A percentile compares a stretch with the other conserved stretches of the same genome.
phyloP scores from a whole-genome alignment of 2,113 vertebrate genomes.

The Natator depressus region DNA sequence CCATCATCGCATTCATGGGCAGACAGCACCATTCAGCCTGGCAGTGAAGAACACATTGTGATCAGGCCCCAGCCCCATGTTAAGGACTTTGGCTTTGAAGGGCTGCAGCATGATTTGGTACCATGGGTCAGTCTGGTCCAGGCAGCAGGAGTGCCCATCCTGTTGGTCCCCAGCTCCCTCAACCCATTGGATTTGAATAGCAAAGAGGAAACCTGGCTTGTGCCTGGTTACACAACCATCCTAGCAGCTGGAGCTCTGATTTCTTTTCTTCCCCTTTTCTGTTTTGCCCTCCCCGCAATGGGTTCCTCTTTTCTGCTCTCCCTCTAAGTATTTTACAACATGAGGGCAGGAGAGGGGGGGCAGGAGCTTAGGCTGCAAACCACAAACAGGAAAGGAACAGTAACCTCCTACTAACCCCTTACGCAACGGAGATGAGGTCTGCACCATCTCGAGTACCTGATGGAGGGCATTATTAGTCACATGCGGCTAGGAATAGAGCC shows the following conservation, averaged over 20 bases:
- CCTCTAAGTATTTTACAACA: not conserved
- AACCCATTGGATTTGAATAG: not conserved
- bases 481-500: accelerated
- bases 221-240: not conserved
- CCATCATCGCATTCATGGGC: accelerated
- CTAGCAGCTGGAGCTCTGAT: not conserved
- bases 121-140: not conserved
- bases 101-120: not conserved
- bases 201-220: accelerated
- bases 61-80: accelerated
- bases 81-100: not conserved
- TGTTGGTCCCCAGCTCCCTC: not conserved
- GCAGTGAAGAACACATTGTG: accelerated
- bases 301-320: not conserved
- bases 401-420: not conserved
- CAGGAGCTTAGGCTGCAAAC: not conserved
- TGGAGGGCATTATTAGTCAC: accelerated
- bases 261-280: not conserved
- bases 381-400: not conserved
- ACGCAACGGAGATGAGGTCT: not conserved
- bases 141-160: not conserved
- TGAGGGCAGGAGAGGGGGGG: not conserved
- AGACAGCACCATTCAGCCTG: not conserved
- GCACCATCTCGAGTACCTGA: accelerated
- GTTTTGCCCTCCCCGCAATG: not conserved